Conservation (phyloP, 2,113 vertebrate genomes). For the Alosa alosa region DNA sequence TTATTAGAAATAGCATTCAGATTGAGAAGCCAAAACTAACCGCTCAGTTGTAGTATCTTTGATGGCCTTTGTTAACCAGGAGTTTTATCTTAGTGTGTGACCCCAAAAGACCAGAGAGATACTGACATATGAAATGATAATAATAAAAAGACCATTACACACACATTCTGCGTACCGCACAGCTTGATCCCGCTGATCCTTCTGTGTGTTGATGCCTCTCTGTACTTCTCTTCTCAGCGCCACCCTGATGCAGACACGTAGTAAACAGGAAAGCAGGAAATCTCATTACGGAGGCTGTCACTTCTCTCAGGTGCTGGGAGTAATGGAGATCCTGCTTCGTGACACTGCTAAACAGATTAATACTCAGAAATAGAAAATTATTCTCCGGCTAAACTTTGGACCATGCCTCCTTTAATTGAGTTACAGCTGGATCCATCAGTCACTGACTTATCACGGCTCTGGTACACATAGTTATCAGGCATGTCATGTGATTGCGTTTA, state of each 20-base stretch:
- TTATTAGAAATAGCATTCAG: background rate
- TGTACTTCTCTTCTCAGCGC: background rate
- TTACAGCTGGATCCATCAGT: constrained; percentile 49
- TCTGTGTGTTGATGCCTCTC: background rate
- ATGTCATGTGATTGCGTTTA: background rate
- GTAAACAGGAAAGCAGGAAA: constrained; percentile 42
- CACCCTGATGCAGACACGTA: constrained; percentile 21
- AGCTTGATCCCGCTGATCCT: background rate
- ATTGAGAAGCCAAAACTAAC: background rate
- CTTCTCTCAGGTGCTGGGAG: constrained; percentile 59
- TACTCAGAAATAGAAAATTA: constrained; percentile 56
- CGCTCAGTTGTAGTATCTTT: background rate
- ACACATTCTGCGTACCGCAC: background rate
- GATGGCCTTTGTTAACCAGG: background rate
- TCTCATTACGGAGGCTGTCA: constrained; percentile 59
- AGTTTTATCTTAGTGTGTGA: background rate
- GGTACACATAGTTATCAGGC: constrained; percentile 28
- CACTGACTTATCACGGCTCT: constrained; percentile 34
- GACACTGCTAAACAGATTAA: constrained; percentile 52
- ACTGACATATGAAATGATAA: background rate
- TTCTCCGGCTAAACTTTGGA: constrained; percentile 53
- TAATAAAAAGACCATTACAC: background rate
- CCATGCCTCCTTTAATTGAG: constrained; percentile 55
- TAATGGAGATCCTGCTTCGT: constrained; percentile 49
- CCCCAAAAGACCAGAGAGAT: background rate